Conservation (phyloP, 2,797 vertebrate genomes). For the Anguilla obscura region DNA sequence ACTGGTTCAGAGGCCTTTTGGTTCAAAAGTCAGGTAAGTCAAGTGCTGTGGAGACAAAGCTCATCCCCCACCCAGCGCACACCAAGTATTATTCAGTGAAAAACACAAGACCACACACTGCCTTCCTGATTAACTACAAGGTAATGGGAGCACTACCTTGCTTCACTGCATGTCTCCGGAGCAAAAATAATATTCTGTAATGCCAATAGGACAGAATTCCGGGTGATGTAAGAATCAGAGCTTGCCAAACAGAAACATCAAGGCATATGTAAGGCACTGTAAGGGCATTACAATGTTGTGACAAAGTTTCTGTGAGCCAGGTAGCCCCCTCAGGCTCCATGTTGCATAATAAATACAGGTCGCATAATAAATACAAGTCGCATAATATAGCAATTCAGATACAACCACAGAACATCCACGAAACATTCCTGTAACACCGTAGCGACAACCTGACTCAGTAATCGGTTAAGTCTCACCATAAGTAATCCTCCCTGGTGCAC, state of each 20-base stretch:
- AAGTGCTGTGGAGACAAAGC: background rate
- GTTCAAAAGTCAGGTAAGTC: background rate
- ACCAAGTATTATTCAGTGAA: background rate
- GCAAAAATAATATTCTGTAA: background rate
- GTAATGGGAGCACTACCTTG: too few species aligned
- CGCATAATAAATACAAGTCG: background rate
- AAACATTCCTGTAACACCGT: background rate
- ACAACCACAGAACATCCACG: background rate
- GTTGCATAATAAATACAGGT: background rate
- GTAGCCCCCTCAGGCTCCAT: background rate
- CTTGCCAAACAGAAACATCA: background rate
- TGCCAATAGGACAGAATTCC: background rate
- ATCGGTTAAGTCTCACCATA: conserved; percentile 63
- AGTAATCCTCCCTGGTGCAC: conserved; percentile 73
- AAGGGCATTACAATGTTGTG: background rate
- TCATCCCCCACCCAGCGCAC: background rate
- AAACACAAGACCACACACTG: background rate
- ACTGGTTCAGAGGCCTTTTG: background rate
- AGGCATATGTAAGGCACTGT: background rate
- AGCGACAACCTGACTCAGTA: background rate
- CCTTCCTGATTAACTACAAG: background rate
- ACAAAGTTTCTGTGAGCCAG: background rate
- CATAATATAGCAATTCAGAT: background rate
- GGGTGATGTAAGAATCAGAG: background rate
- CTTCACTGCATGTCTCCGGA: background rate